Percentiles rank a stretch among this genome's conserved stretches.
Evolutionary conservation across 2,797 vertebrate genomes (phyloP).

Genomic region (Gambelia wislizenii): DNA sequence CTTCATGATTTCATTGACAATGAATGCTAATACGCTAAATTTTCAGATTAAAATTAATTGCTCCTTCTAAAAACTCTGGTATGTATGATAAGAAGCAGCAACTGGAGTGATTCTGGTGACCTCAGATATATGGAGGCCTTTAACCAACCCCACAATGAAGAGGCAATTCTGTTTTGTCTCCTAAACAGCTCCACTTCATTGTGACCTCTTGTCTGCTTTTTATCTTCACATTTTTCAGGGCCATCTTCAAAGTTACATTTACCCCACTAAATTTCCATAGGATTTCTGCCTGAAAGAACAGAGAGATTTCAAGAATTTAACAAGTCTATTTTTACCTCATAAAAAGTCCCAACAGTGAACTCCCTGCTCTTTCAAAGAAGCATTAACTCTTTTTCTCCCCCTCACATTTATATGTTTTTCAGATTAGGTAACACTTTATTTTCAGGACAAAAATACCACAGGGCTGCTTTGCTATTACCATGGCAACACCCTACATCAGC

Average conservation of each 20-base stretch:
- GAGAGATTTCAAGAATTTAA: neutral
- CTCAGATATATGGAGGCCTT: conserved; percentile 39
- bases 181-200: rapidly evolving
- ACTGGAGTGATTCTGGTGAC: conserved; percentile 46
- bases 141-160: neutral
- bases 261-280: neutral
- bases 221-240: rapidly evolving
- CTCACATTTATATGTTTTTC: conserved; percentile 43
- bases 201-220: rapidly evolving
- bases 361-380: neutral
- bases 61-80: conserved; percentile 72
- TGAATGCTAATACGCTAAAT: conserved; percentile 70
- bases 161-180: neutral
- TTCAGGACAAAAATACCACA: conserved; percentile 60
- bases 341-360: neutral
- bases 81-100: conserved; percentile 53
- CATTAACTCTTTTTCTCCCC: neutral
- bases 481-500: conserved; percentile 72
- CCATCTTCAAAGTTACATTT: conserved; percentile 12
- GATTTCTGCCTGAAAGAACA: neutral
- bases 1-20: conserved; percentile 66
- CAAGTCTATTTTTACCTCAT: neutral
- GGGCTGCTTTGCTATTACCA: conserved; percentile 72
- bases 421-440: conserved; percentile 58
- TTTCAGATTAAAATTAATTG: conserved; percentile 66